These are phyloP conservation scores for Calameuta idolon DNA, from an alignment of 2,888 invertebrate genomes.

Conservation along the genomic window DNA sequence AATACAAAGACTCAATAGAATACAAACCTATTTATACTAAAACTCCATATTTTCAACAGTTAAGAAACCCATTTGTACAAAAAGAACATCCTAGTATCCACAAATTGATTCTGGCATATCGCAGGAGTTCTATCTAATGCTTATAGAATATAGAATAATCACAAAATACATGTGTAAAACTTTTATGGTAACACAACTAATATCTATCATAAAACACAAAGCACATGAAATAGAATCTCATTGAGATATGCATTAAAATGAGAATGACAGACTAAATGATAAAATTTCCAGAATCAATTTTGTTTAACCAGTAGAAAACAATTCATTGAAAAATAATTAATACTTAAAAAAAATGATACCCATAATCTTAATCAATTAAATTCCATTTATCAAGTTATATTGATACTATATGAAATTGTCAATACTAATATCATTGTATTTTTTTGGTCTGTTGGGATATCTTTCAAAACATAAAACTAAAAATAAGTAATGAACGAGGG, in stretches of 20 bases:
- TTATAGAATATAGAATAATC: background rate
- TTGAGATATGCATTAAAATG: background rate
- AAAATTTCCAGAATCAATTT: background rate
- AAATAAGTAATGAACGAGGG: background rate
- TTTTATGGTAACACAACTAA: background rate
- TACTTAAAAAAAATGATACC: background rate
- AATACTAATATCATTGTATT: background rate
- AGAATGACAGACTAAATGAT: background rate
- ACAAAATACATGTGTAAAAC: background rate
- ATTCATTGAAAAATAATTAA: background rate
- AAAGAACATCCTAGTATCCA: background rate
- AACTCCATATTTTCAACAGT: slow-evolving; percentile 29
- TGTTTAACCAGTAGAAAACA: background rate
- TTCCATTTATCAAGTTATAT: no score
- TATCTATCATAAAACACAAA: background rate
- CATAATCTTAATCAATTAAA: no score
- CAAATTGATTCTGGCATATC: background rate
- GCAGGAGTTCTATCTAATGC: background rate
- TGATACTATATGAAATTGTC: no score
- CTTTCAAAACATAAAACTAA: background rate
- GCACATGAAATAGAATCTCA: background rate
- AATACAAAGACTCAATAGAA: slow-evolving; percentile 24
- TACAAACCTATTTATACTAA: slow-evolving; percentile 41
- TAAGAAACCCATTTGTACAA: slow-evolving; percentile 29
- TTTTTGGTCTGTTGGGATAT: background rate